phyloP scores from a whole-genome alignment of 2,113 vertebrate species.

The Galbula dea region DNA sequence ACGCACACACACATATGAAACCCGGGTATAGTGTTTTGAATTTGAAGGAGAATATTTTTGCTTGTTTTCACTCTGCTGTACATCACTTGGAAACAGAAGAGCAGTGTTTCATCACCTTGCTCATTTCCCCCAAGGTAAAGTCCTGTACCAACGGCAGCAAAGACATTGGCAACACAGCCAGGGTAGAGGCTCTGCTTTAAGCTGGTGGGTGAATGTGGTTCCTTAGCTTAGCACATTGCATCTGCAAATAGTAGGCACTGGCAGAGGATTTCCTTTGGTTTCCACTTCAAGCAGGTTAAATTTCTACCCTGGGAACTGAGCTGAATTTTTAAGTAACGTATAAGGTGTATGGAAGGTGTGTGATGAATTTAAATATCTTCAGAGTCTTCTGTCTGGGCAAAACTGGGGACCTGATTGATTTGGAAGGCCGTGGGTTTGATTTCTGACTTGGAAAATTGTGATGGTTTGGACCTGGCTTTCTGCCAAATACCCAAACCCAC shows the following conservation, averaged over 20 bases:
- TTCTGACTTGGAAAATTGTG: background rate
- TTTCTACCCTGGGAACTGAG: background rate
- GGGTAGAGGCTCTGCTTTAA: background rate
- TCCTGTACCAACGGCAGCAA: background rate
- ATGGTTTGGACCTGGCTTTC: too few species aligned
- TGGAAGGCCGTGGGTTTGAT: background rate
- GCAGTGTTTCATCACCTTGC: background rate
- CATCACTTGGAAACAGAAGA: background rate
- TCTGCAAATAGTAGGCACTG: background rate
- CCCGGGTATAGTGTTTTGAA: background rate
- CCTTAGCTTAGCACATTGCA: background rate
- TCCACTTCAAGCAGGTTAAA: background rate
- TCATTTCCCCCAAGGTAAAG: background rate
- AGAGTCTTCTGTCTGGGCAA: background rate
- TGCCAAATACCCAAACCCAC: too few species aligned
- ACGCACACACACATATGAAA: background rate
- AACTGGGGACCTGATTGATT: background rate
- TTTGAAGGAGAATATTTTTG: background rate
- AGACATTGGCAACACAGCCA: background rate
- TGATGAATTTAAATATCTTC: accelerated
- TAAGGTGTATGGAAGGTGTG: background rate
- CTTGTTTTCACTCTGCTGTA: background rate
- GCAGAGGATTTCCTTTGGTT: background rate
- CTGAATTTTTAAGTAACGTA: background rate
- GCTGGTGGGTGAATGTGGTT: background rate